Base-by-base conservation (phyloP, 2,888 invertebrate genomes). In the Cylindroiulus punctatus region DNA sequence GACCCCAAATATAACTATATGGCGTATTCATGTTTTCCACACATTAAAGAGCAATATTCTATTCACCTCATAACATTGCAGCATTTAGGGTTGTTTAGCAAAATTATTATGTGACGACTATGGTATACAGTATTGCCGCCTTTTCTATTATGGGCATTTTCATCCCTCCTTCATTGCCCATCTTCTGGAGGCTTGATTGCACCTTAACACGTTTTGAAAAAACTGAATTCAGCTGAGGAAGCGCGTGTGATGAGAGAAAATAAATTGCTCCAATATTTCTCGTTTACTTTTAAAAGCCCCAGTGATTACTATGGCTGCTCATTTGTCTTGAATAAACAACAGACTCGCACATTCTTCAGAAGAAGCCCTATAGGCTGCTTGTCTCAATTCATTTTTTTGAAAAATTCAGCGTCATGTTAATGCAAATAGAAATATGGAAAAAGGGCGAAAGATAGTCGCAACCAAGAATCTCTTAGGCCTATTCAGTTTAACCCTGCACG, bases 241-340 rank as follows among this genome's bases (percentile, higher is more conserved):
- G 19, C 17, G n/a, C 4, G 19, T 52, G 19, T 19, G 57, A 57
- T 57, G 76, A 76, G 76, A 76, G 76, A 76, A 76, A 76, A 65
- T 65, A 76, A 76, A 76, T 76, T 76, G 12, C 76, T 12, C n/a
- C 30, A 76, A 76, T 30, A 76, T 76, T 76, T 76, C 76, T 76
- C 76, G 26, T 76, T 76, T 76, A 30, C 14, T 76, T 30, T 76
- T 76, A 30, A 76, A 76, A 76, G 76, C 76, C 76, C 76, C 76
- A 76, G 76, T 76, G 76, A 76, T 30, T 76, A 76, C 76, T 30
- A 30, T 76, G 76, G 26, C 76, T 30, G 76, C 26, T 76, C 76
- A 76, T 76, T 76, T 76, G 30, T 30, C 26, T 76, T 14, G 30
- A 30, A 76, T 76, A 30, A 76, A 76, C 65, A 65, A 65, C 26